These are phyloP conservation scores for Oscheius myriophilus DNA, from an alignment of 2,888 invertebrate species.

Conservation along the genomic window DNA sequence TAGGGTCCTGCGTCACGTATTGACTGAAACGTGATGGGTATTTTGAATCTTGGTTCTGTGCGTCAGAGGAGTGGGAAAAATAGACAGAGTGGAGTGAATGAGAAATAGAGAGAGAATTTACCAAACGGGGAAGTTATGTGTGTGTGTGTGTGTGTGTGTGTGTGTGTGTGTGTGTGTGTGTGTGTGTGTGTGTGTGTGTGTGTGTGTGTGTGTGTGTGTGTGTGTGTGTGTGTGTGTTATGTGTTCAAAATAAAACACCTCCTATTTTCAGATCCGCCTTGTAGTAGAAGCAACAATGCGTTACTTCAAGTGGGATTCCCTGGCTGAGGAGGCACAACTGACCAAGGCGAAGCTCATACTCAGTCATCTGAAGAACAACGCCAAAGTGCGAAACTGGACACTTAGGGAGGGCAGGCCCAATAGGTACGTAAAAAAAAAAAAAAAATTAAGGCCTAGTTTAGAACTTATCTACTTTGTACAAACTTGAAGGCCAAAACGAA, in stretches of 20 bases:
- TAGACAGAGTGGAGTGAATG: too few relatives aligned
- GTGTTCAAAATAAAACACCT: neutral
- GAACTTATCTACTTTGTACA: neutral
- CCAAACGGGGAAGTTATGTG: too few relatives aligned
- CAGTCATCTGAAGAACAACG: slow-evolving; percentile 69
- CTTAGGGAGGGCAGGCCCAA: slow-evolving; percentile 68
- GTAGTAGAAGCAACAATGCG: slow-evolving; percentile 68
- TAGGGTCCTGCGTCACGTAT: too few relatives aligned
- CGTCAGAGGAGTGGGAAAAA: too few relatives aligned
- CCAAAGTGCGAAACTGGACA: slow-evolving; percentile 70
- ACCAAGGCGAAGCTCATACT: slow-evolving; percentile 61
- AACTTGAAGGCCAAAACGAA: neutral
- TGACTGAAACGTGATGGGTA: too few relatives aligned
- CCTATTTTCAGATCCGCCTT: slow-evolving; percentile 64
- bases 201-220: too few relatives aligned
- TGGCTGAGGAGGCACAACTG: slow-evolving; percentile 65
- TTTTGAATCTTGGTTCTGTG: too few relatives aligned
- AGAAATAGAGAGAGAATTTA: too few relatives aligned
- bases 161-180: too few relatives aligned
- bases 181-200: too few relatives aligned
- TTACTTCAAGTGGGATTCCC: slow-evolving; percentile 68
- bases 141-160: too few relatives aligned
- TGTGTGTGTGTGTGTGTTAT: too few relatives aligned
- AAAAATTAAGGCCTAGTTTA: neutral
- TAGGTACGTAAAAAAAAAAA: slow-evolving; percentile 39